These are phyloP conservation scores for Aphelenchoides besseyi DNA, from an alignment of 1,140 invertebrate genomes.

Conservation along the genomic window DNA sequence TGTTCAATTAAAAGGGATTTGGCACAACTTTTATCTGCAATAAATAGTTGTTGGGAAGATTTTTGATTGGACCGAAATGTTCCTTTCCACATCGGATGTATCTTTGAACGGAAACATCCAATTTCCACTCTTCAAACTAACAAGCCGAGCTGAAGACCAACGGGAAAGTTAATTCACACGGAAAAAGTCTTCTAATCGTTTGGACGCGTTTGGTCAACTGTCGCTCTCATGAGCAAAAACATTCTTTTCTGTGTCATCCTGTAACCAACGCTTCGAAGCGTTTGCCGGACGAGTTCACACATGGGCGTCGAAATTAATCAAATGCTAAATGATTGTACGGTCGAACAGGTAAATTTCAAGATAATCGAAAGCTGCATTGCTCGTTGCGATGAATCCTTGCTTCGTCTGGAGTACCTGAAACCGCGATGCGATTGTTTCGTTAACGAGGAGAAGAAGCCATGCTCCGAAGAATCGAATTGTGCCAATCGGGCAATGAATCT, in stretches of 20 bases:
- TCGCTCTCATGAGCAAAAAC: neutral
- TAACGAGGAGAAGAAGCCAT: neutral
- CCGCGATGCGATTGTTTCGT: neutral
- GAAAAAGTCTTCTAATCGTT: neutral
- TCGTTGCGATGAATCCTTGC: neutral
- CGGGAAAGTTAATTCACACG: no score
- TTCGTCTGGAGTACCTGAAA: neutral
- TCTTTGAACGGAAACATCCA: no score
- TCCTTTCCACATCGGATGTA: no score
- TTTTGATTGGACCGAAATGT: no score
- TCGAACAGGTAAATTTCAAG: neutral
- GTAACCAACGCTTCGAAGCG: neutral
- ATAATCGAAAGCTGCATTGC: neutral
- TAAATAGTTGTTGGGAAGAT: no score
- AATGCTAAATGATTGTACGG: neutral
- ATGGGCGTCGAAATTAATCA: neutral
- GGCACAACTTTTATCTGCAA: no score
- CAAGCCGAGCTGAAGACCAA: no score
- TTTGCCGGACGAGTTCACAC: neutral
- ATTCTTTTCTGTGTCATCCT: neutral
- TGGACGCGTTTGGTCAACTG: neutral
- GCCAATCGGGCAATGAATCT: slow-evolving; percentile 22
- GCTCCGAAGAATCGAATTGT: slow-evolving; percentile 4
- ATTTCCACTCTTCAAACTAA: no score
- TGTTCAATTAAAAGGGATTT: no score